Percentiles rank a stretch among this genome's conserved stretches.
Evolutionary conservation across 2,888 invertebrate genomes (phyloP).

Genomic region (Nemotelus pantherinus): DNA sequence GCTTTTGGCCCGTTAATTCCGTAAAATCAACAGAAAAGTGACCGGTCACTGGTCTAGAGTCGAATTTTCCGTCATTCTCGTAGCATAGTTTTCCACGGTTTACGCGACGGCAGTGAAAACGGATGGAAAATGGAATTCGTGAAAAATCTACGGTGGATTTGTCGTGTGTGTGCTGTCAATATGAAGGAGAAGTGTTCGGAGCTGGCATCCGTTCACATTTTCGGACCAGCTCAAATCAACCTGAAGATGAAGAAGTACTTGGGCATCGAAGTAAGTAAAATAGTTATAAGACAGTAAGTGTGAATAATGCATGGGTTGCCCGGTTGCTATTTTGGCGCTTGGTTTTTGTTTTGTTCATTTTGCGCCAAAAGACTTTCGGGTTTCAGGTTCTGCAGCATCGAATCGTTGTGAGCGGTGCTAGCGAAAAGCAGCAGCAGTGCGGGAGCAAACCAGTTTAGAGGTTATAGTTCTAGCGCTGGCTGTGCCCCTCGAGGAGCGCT

Average conservation of each 20-base stretch:
- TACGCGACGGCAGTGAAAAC: background rate
- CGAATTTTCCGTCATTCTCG: constrained; percentile 7
- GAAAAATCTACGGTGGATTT: constrained; percentile 48
- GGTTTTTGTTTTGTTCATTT: constrained; percentile 14
- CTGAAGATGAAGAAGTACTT: constrained; percentile 48
- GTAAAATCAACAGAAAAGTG: background rate
- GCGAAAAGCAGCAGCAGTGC: background rate
- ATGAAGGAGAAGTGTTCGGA: constrained; percentile 45
- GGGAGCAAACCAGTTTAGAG: constrained; percentile 20
- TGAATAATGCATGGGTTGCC: background rate
- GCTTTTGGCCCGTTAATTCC: background rate
- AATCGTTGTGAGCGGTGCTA: background rate
- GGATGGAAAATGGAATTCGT: constrained; percentile 47
- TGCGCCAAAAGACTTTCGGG: constrained; percentile 1
- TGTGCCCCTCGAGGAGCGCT: background rate
- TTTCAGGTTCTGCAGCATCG: background rate
- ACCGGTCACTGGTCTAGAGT: background rate
- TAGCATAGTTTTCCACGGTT: background rate
- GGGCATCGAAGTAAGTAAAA: constrained; percentile 48
- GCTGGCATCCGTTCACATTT: constrained; percentile 44
- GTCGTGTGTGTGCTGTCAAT: constrained; percentile 50
- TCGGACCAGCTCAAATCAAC: constrained; percentile 43
- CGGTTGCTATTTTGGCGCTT: background rate
- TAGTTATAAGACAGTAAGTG: background rate
- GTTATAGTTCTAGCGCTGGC: background rate